Conservation (phyloP, 2,888 invertebrate species). For the Leptinotarsa juncta region DNA sequence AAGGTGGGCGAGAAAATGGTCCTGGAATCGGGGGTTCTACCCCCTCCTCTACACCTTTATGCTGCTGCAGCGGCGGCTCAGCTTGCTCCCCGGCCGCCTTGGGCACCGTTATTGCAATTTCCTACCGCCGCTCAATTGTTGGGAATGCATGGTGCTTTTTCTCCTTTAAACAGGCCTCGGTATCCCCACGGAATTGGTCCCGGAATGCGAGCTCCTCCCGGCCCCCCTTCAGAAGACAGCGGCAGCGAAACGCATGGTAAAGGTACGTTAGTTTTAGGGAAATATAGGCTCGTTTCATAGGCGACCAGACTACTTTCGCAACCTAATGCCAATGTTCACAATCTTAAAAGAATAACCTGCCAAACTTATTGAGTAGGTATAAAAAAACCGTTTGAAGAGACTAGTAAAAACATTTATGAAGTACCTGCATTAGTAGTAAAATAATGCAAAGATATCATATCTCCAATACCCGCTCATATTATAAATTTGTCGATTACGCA, state of each 20-base stretch:
- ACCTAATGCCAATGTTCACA: too few relatives aligned
- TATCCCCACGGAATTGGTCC: slow-evolving; percentile 60
- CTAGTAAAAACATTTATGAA: too few relatives aligned
- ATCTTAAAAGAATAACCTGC: too few relatives aligned
- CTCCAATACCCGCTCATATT: too few relatives aligned
- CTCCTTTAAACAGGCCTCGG: slow-evolving; percentile 62
- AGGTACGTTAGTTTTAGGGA: slow-evolving; percentile 57
- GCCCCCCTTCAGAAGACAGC: slow-evolving; percentile 65
- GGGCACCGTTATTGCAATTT: slow-evolving; percentile 67
- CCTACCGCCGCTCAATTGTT: slow-evolving; percentile 65
- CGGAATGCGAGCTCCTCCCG: slow-evolving; percentile 62
- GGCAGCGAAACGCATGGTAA: slow-evolving; percentile 66
- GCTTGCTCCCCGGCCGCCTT: slow-evolving; percentile 72
- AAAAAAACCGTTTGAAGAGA: too few relatives aligned
- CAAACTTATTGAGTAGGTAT: too few relatives aligned
- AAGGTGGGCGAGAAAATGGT: slow-evolving; percentile 68
- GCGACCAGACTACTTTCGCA: background rate
- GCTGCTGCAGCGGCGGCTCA: slow-evolving; percentile 78
- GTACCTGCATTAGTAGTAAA: too few relatives aligned
- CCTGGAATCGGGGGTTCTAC: slow-evolving; percentile 73
- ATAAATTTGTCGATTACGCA: too few relatives aligned
- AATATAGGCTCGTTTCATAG: slow-evolving; percentile 10
- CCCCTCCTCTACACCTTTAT: slow-evolving; percentile 78
- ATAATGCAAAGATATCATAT: too few relatives aligned
- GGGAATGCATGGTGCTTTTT: slow-evolving; percentile 66